Base-by-base conservation (phyloP, 2,888 invertebrate species). In the Volucella inflata region DNA sequence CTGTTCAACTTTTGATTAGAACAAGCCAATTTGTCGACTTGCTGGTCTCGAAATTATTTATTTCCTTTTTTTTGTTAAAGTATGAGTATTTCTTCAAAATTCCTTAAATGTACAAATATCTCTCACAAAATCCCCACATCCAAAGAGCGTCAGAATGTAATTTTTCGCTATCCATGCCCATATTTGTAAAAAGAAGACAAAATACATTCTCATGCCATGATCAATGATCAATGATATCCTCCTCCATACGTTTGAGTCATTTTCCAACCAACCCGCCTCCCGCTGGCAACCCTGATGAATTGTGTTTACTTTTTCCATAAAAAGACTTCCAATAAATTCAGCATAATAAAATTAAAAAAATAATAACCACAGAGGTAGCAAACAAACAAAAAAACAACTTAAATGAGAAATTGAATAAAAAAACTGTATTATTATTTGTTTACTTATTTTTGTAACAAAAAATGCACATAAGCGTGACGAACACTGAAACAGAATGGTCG, bases 401-500 rank as follows among this genome's bases (percentile, higher is more conserved):
- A 60, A 70, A 38, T 51, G 55, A 59, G 60, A 67, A 53, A 50
- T 76, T 50, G 8, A 12, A 48, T 16, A 46, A 38, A 8, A 55
- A 65, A 40, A 76, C 21, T 21, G 21, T 30, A 30, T 30, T 6
- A 2, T 30, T 30, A 30, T 0, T 30, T 30, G n/a, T 30, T n/a
- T n/a, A 6, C 6, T 30, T 21, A 21, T 21, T 21, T 30, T 30
- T 4, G 4, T n/a, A 76, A 14, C 16, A 51, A 42, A 67, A 55
- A 64, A 78, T 78, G 70, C 55, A 57, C 62, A 55, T n/a, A 11
- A 57, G 30, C 36, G 30, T 62, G 30, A 70, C 68, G 70, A 60
- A 60, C 42, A 70, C 60, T 51, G 40, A 55, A 30, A 53, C 59
- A 88, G 89, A 87, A 91, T 91, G 91, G 91, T 92, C 67, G 88